A percentile compares a stretch with the other conserved stretches of the same genome.
These are phyloP conservation scores for Zygogramma bicolorata DNA, from an alignment of 2,888 invertebrate genomes.

Conservation along the genomic window DNA sequence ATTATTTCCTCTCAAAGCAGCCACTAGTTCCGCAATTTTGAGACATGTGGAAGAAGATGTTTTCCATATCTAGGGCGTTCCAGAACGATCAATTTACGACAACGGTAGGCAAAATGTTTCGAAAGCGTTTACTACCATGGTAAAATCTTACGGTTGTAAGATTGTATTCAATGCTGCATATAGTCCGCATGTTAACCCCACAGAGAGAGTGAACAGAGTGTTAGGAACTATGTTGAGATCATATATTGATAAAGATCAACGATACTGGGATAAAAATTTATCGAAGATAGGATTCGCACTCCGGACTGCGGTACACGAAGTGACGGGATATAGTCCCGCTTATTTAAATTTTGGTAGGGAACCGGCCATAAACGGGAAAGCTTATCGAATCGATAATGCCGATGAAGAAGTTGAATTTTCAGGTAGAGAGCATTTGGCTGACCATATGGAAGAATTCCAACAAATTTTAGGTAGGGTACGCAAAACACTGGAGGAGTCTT, in stretches of 20 bases:
- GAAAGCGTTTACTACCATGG: constrained; percentile 43
- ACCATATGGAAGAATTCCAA: neutral
- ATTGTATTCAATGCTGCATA: too few species aligned
- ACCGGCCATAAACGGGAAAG: constrained; percentile 11
- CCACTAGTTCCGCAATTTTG: neutral
- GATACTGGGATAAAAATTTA: constrained; percentile 50
- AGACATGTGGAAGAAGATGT: constrained; percentile 31
- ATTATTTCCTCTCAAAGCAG: too few species aligned
- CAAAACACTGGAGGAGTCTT: neutral
- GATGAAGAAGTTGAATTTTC: neutral
- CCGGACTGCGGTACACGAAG: constrained; percentile 42
- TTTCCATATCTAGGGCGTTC: constrained; percentile 46
- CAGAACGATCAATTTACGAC: too few species aligned
- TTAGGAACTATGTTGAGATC: constrained; percentile 50
- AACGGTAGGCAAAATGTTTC: constrained; percentile 20
- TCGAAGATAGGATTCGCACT: constrained; percentile 50
- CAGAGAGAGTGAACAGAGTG: constrained; percentile 55
- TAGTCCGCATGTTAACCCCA: constrained; percentile 57
- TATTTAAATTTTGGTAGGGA: constrained; percentile 46
- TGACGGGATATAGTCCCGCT: constrained; percentile 48
- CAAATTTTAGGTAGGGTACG: neutral
- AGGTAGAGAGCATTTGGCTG: neutral
- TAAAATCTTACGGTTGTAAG: too few species aligned
- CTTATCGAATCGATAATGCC: neutral
- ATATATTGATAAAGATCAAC: constrained; percentile 19